A percentile compares a stretch with the other conserved stretches of the same genome.
phyloP scores from a whole-genome alignment of 2,888 invertebrate species.

The Netelia melanura region DNA sequence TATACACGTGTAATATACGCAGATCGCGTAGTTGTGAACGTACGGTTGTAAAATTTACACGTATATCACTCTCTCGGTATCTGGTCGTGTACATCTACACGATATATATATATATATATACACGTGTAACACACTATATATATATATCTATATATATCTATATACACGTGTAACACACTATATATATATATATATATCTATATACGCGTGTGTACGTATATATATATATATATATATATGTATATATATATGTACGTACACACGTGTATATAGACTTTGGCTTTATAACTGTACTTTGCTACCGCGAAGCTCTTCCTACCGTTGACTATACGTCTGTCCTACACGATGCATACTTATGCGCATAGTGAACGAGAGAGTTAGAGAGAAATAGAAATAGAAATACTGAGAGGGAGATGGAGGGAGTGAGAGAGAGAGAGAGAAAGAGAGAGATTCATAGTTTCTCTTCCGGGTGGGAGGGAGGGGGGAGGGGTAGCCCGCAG shows the following conservation, averaged over 20 bases:
- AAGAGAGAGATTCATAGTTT: conserved; percentile 19
- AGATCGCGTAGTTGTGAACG: not conserved
- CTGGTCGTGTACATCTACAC: not conserved
- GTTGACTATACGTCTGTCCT: conserved; percentile 21
- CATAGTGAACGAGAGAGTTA: not conserved
- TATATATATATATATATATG: not conserved
- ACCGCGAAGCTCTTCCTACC: conserved; percentile 22
- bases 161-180: no score
- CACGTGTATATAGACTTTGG: conserved; percentile 23
- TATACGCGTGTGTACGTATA: no score
- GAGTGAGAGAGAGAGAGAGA: not conserved
- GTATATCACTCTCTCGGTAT: conserved; percentile 23
- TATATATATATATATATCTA: not conserved
- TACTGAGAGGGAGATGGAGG: not conserved
- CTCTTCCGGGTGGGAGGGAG: not conserved
- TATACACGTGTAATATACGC: not conserved
- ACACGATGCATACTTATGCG: conserved; percentile 63
- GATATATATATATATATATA: not conserved
- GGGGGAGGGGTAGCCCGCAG: conserved; percentile 23
- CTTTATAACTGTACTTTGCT: conserved; percentile 31
- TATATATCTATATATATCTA: not conserved
- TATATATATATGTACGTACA: not conserved
- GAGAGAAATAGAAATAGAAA: not conserved
- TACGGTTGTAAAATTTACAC: conserved; percentile 34
- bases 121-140: not conserved